Percentiles rank a stretch among this genome's conserved stretches.
Conservation (phyloP, 2,797 vertebrate species). For the Melanotaenia trifasciata region DNA sequence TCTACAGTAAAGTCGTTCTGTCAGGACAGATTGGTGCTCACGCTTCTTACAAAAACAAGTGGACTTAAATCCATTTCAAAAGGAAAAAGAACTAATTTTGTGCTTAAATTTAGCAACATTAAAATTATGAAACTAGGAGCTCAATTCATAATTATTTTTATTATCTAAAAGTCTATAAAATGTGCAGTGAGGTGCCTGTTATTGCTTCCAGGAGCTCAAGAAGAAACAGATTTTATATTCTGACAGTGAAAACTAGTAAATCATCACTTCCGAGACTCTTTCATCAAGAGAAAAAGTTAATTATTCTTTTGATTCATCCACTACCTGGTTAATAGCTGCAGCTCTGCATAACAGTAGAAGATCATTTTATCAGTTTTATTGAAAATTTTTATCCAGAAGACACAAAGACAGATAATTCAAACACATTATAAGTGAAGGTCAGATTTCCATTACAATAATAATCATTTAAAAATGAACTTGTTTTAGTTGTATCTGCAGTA, state of each 20-base stretch:
- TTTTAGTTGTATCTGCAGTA: background rate
- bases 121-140: background rate
- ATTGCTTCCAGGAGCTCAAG: background rate
- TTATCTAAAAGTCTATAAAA: background rate
- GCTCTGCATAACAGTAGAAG: too few relatives aligned
- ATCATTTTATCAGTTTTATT: background rate
- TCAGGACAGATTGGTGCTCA: slow-evolving; percentile 2
- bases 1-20: background rate
- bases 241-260: background rate
- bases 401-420: background rate
- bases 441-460: background rate
- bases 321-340: background rate
- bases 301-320: background rate
- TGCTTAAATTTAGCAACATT: background rate
- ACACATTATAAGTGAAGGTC: background rate
- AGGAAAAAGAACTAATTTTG: background rate
- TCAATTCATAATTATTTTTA: background rate
- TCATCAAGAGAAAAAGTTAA: background rate
- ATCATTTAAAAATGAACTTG: background rate
- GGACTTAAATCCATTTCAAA: too few relatives aligned
- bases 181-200: too few relatives aligned
- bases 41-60: too few relatives aligned
- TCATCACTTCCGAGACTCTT: background rate
- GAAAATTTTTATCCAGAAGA: background rate
- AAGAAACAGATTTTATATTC: background rate